Conservation (phyloP, 2,113 vertebrate species). For the Drymodes brunneopygia region DNA sequence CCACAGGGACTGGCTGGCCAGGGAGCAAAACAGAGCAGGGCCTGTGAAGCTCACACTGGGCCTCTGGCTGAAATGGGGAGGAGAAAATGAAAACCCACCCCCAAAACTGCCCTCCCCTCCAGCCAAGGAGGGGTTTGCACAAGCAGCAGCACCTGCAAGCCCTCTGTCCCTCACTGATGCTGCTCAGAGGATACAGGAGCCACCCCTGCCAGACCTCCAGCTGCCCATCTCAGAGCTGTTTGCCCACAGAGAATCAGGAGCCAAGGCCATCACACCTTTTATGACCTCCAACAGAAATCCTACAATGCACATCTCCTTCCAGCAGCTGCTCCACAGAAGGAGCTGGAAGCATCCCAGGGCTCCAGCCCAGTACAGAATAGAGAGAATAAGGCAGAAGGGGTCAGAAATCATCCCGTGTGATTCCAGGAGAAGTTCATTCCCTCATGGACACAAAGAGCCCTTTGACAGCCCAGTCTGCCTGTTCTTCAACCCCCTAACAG, state of each 20-base stretch:
- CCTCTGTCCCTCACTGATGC: neutral
- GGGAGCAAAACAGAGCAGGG: neutral
- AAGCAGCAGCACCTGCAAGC: neutral
- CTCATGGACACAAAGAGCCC: neutral
- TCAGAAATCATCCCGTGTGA: neutral
- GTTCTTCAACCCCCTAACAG: neutral
- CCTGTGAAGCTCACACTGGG: fast-evolving
- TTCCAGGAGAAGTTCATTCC: neutral
- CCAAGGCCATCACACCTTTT: neutral
- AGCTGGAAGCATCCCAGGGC: neutral
- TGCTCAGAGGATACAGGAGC: neutral
- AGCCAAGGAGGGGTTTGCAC: neutral
- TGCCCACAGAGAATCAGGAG: neutral
- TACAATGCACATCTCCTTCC: neutral
- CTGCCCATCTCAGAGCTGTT: neutral
- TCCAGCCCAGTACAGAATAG: neutral
- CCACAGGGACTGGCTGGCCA: neutral
- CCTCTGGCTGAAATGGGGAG: neutral
- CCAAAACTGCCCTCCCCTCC: neutral
- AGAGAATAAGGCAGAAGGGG: neutral
- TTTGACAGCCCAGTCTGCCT: neutral
- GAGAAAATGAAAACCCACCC: neutral
- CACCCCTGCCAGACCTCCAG: neutral
- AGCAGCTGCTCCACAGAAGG: neutral
- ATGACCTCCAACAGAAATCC: neutral